Evolutionary conservation across 2,888 invertebrate species (phyloP).

Genomic region (Eilema sororculum): DNA sequence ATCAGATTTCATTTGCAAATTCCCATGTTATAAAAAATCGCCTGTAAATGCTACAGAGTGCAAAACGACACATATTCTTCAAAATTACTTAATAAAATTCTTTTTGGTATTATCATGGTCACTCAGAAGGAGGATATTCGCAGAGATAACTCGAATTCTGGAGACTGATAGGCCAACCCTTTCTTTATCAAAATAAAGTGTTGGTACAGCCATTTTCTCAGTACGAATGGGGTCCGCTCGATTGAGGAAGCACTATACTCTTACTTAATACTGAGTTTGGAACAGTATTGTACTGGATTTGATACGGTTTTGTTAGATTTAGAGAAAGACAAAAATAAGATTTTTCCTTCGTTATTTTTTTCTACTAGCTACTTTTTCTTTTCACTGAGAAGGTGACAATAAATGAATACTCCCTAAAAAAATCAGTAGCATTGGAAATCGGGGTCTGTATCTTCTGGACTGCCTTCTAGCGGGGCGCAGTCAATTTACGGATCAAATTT

Average conservation of each 20-base stretch:
- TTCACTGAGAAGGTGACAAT: neutral
- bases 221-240: neutral
- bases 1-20: neutral
- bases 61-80: neutral
- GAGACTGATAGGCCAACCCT: neutral
- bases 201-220: constrained; percentile 4
- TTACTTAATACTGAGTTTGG: neutral
- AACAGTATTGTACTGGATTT: neutral
- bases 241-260: neutral
- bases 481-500: too few species aligned
- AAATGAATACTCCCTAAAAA: too few species aligned
- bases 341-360: neutral
- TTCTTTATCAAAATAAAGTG: neutral
- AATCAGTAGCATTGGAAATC: too few species aligned
- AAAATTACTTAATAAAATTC: neutral
- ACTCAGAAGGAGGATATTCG: neutral
- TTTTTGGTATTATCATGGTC: neutral
- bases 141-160: neutral
- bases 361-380: neutral
- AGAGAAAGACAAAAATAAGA: neutral
- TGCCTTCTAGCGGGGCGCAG: too few species aligned
- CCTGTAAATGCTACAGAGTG: neutral
- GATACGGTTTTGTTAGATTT: neutral
- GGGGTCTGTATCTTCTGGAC: too few species aligned
- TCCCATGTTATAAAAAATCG: too few species aligned